Percentiles rank a stretch among this genome's conserved stretches.
Conservation (phyloP, 2,888 invertebrate species). For the Brachyptera risi region DNA sequence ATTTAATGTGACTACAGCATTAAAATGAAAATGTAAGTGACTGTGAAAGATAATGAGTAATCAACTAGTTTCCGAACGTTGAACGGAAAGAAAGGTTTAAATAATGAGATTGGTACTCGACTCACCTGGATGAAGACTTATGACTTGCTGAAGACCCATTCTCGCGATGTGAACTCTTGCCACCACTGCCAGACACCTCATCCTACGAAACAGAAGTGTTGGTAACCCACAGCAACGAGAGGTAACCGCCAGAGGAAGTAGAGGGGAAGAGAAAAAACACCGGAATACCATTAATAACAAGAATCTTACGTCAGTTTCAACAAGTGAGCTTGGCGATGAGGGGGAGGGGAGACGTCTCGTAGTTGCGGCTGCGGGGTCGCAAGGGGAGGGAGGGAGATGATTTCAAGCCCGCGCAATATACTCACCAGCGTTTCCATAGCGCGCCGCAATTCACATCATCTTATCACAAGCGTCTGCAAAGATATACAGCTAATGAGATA, state of each 20-base stretch:
- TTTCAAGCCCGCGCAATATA: constrained; percentile 25
- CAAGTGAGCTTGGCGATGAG: too few relatives aligned
- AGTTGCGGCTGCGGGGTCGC: not conserved
- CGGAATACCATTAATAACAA: constrained; percentile 43
- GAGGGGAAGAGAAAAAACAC: constrained; percentile 43
- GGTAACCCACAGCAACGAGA: constrained; percentile 33
- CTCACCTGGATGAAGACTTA: constrained; percentile 54
- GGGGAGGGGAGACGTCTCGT: too few relatives aligned
- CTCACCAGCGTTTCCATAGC: constrained; percentile 30
- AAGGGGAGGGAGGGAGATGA: constrained; percentile 4
- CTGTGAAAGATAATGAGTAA: too few relatives aligned
- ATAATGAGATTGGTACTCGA: constrained; percentile 29
- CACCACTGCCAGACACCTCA: constrained; percentile 42
- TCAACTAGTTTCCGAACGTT: too few relatives aligned
- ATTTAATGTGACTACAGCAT: too few relatives aligned
- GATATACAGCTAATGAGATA: constrained; percentile 39
- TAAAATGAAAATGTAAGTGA: too few relatives aligned
- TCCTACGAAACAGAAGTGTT: constrained; percentile 49
- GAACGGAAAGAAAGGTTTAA: not conserved
- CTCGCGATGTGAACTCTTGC: constrained; percentile 42
- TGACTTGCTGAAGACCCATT: constrained; percentile 52
- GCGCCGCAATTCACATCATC: constrained; percentile 30
- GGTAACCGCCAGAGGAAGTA: constrained; percentile 39
- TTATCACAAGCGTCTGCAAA: constrained; percentile 38
- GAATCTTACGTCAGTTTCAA: too few relatives aligned